phyloP scores from a whole-genome alignment of 2,797 vertebrate species.

The Capromys pilorides region DNA sequence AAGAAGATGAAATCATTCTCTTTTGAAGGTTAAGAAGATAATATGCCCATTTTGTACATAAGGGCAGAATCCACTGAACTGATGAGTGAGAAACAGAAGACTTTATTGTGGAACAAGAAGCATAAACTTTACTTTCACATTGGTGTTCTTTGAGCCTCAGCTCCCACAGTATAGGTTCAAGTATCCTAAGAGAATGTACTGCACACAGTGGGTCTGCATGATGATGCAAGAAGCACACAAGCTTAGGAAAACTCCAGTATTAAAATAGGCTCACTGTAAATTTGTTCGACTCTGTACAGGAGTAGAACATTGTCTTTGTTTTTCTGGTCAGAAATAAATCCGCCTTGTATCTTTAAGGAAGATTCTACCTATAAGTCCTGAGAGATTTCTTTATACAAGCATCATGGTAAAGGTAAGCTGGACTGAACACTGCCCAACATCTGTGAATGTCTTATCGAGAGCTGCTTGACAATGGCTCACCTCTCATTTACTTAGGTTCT shows the following conservation, averaged over 20 bases:
- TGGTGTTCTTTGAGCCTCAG: neutral
- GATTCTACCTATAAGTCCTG: neutral
- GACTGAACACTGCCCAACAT: neutral
- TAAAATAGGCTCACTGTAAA: neutral
- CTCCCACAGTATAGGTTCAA: neutral
- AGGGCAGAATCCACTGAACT: neutral
- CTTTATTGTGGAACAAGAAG: neutral
- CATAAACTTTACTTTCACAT: neutral
- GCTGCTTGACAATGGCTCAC: neutral
- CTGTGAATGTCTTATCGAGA: neutral
- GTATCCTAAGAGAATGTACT: neutral
- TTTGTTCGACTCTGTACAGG: neutral
- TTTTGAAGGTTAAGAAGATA: neutral
- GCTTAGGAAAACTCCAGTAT: neutral
- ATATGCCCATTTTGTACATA: neutral
- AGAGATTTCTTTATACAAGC: neutral
- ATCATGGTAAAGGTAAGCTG: neutral
- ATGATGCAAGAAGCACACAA: neutral
- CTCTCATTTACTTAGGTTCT: constrained; percentile 2
- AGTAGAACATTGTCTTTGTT: neutral
- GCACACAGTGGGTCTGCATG: neutral
- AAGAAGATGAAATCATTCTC: neutral
- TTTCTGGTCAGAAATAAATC: neutral
- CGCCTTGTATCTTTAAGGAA: neutral
- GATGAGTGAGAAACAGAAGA: neutral